Percentiles rank a stretch among this genome's conserved stretches.
Evolutionary conservation across 2,797 vertebrate species (phyloP).

Genomic region (Labeo calbasu): DNA sequence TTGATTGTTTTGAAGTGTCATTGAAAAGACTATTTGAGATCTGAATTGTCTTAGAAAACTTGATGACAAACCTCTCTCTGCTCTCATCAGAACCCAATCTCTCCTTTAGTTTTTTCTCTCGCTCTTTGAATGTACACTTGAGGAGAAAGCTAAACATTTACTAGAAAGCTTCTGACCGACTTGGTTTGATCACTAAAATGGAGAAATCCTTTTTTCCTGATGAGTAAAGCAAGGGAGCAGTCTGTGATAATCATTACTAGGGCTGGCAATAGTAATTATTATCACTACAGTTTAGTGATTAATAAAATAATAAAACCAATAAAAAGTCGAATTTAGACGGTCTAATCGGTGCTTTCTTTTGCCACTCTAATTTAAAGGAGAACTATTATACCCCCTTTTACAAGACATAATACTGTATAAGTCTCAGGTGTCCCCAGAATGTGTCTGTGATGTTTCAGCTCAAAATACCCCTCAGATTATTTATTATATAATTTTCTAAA

Average conservation of each 20-base stretch:
- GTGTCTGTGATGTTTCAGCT: no score
- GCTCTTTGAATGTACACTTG: background rate
- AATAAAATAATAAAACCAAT: background rate
- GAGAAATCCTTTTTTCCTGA: background rate
- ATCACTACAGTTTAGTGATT: background rate
- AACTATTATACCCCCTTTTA: no score
- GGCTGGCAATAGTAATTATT: background rate
- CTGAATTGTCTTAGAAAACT: constrained; percentile 39
- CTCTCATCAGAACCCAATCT: background rate
- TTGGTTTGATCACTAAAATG: constrained; percentile 1
- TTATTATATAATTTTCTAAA: no score
- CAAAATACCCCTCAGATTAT: no score
- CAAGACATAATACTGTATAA: no score
- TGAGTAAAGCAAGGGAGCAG: no score
- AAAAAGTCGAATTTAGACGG: background rate
- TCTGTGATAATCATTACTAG: background rate
- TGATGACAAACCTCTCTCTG: constrained; percentile 37
- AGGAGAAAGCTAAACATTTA: constrained; percentile 1
- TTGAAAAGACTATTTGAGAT: constrained; percentile 37
- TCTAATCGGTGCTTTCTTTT: background rate
- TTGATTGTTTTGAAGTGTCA: constrained; percentile 48
- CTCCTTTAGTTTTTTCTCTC: background rate
- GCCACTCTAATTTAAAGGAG: background rate
- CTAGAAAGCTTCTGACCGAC: background rate
- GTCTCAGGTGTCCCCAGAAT: no score